phyloP scores from a whole-genome alignment of 2,113 vertebrate genomes.

The Motacilla tschutschensis region DNA sequence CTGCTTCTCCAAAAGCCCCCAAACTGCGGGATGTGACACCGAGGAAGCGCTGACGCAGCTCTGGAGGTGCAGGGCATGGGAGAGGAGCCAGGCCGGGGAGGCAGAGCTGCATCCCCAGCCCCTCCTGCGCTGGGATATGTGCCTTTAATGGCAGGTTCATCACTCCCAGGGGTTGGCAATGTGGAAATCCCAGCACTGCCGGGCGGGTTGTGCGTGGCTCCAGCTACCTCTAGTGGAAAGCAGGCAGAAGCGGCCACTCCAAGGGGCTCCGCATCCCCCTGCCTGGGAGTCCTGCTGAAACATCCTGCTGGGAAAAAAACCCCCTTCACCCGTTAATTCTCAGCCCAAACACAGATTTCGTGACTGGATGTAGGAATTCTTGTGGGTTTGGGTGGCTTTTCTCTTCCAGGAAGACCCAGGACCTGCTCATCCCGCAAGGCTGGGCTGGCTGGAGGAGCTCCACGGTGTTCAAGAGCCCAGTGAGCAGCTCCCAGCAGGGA shows the following conservation, averaged over 20 bases:
- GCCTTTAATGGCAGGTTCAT: not conserved
- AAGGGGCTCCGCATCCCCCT: not conserved
- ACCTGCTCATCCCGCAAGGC: rapidly evolving
- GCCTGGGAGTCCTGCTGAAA: rapidly evolving
- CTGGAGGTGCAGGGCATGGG: rapidly evolving
- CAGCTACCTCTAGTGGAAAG: constrained; percentile 65
- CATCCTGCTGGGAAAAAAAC: not conserved
- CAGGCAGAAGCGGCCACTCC: not conserved
- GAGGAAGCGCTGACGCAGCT: not conserved
- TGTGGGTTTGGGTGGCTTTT: not conserved
- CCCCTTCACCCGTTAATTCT: rapidly evolving
- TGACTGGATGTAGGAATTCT: rapidly evolving
- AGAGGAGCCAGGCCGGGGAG: not conserved
- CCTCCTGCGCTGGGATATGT: not conserved
- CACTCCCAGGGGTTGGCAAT: not conserved
- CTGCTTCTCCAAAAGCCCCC: not conserved
- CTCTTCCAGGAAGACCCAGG: not conserved
- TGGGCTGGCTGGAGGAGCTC: not conserved
- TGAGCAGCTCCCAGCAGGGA: not conserved
- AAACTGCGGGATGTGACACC: not conserved
- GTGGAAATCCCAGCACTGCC: not conserved
- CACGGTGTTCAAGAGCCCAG: rapidly evolving
- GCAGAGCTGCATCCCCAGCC: rapidly evolving
- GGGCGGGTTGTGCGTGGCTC: not conserved
- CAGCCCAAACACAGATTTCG: rapidly evolving